Evolutionary conservation across 2,797 vertebrate species (phyloP).

Genomic region (Enteromius trimaculatus): DNA sequence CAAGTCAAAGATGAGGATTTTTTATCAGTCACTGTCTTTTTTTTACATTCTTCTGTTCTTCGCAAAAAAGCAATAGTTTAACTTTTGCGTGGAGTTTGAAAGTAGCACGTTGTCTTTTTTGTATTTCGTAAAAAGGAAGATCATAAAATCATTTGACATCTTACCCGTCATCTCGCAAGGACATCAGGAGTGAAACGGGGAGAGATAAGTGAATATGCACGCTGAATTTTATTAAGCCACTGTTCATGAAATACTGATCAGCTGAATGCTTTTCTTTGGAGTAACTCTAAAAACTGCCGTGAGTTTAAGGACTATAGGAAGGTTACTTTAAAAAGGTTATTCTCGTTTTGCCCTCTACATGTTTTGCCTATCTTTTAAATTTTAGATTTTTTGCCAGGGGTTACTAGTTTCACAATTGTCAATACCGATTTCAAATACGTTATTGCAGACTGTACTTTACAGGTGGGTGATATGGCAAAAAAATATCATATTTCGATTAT

Average conservation of each 20-base stretch:
- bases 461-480: too few relatives aligned
- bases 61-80: not conserved
- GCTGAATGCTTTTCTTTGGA: slow-evolving; percentile 18
- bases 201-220: not conserved
- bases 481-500: too few relatives aligned
- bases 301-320: not conserved
- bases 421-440: not conserved
- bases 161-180: slow-evolving; percentile 22
- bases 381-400: not conserved
- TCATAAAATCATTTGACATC: slow-evolving; percentile 13
- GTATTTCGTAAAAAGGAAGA: slow-evolving; percentile 5
- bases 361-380: not conserved
- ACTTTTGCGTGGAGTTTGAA: slow-evolving; percentile 32
- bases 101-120: slow-evolving; percentile 22
- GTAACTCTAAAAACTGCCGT: not conserved
- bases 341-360: not conserved
- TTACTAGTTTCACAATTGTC: not conserved
- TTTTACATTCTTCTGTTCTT: not conserved
- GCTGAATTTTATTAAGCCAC: not conserved
- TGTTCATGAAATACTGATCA: slow-evolving; percentile 21
- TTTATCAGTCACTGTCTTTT: not conserved
- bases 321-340: not conserved
- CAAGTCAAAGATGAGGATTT: slow-evolving; percentile 20
- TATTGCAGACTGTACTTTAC: not conserved
- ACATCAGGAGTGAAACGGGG: not conserved